Conservation (phyloP, 2,113 vertebrate species). For the Megaceryle maxima region DNA sequence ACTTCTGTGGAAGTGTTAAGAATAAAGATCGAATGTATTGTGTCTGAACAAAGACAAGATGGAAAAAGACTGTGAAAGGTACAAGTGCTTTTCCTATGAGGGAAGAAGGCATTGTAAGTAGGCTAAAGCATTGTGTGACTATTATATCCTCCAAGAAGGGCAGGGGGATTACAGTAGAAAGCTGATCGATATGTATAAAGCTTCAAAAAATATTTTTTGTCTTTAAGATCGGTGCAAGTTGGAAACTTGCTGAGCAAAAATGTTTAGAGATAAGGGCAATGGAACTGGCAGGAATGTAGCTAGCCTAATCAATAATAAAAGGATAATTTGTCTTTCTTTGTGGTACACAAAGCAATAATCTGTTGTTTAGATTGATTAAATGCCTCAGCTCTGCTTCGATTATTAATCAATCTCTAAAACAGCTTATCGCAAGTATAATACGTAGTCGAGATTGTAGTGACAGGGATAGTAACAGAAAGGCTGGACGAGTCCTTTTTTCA, state of each 20-base stretch:
- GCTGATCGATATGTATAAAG: not conserved
- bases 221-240: constrained; percentile 17
- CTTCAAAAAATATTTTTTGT: not conserved
- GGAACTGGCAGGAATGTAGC: not conserved
- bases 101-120: not conserved
- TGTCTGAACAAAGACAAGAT: not conserved
- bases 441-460: not conserved
- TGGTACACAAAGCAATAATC: constrained; percentile 62
- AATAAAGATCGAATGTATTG: not conserved
- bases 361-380: constrained; percentile 65
- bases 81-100: not conserved
- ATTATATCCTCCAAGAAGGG: not conserved
- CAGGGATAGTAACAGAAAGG: not conserved
- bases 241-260: constrained; percentile 61
- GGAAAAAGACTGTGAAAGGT: not conserved
- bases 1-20: not conserved
- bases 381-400: constrained; percentile 21
- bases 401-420: constrained; percentile 60
- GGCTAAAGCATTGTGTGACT: not conserved
- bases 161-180: not conserved
- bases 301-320: constrained; percentile 68
- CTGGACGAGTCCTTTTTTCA: not conserved
- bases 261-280: constrained; percentile 37
- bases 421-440: constrained; percentile 13
- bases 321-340: constrained; percentile 61